Conservation (phyloP, 2,113 vertebrate genomes). For the Chitala chitala region DNA sequence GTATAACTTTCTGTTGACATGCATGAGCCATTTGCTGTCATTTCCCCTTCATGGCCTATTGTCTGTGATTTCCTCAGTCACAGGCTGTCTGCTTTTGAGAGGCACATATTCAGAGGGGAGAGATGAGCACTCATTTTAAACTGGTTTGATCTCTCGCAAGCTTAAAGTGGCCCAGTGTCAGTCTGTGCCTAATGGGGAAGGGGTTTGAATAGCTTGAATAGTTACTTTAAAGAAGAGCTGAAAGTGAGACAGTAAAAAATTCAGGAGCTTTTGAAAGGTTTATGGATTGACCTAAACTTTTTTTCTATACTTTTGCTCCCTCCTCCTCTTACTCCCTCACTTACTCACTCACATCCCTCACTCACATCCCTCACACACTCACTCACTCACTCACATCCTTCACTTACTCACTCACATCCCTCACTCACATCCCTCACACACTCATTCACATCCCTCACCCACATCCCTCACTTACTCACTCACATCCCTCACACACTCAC, state of each 20-base stretch:
- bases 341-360: too few species aligned
- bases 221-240: background rate
- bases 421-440: too few species aligned
- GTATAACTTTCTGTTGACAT: conserved; percentile 14
- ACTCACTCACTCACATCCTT: too few species aligned
- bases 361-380: too few species aligned
- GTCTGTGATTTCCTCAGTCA: conserved; percentile 5
- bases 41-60: background rate
- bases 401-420: too few species aligned
- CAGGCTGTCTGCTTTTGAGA: conserved; percentile 17
- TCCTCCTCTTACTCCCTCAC: too few species aligned
- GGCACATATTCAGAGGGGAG: conserved; percentile 13
- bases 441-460: too few species aligned
- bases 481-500: too few species aligned
- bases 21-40: background rate
- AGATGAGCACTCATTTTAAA: conserved; percentile 21
- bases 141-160: background rate
- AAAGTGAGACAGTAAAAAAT: conserved; percentile 19
- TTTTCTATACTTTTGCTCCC: too few species aligned
- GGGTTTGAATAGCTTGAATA: conserved; percentile 1
- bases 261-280: conserved; percentile 13
- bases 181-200: background rate
- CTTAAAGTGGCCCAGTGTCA: conserved; percentile 18
- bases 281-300: background rate
- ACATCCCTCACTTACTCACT: too few species aligned